Evolutionary conservation across 64 coral and sea anemone species (phyloP), one percentile per base, ranked within the genome.

Genomic region (Trachythela sp.): DNA sequence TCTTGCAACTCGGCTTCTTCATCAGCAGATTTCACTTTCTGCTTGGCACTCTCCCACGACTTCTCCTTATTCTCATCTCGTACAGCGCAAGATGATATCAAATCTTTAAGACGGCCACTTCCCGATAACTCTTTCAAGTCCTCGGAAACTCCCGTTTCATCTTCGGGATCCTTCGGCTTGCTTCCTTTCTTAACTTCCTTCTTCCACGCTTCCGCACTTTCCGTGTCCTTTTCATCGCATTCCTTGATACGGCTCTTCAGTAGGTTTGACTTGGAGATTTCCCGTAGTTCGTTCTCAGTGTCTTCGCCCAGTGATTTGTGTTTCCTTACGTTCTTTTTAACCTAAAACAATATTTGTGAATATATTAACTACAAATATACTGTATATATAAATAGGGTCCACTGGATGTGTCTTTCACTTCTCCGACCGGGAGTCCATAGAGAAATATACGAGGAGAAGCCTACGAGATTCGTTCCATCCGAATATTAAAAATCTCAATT

Each of bases 171-270:
- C 75, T 80, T 80, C 20, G 75, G 27, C 2, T 15, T 17, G 8
- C 37, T 22, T 80, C 34, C 75, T 10, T 0, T 80, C 33, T 80
- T 80, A 17, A 80, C 75, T 39, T 80, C 75, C 37, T 39, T 35
- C 33, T 80, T 80, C 75, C 75, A 80, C 13, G 75, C 75, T 37
- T 80, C 75, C 37, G 75, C 26, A 35, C 33, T 80, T 39, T 80
- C 75, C 37, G 31, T 80, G 75, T 80, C 75, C 34, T 80, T 80
- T 80, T 80, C 37, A 9, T 80, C 75, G 33, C 75, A 80, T 35
- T 80, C 75, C 30, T 80, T 80, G 37, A 80, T 80, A 34, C 75
- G 75, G 30, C 33, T 37, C 10, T 39, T 80, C 75, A 80, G 30
- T 15, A 30, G 9, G 30, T 30, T 39, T 37, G 75, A 37, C 75